Percentiles rank a stretch among this genome's conserved stretches.
phyloP scores from a whole-genome alignment of 2,888 invertebrate species.

The Acleris laterana region DNA sequence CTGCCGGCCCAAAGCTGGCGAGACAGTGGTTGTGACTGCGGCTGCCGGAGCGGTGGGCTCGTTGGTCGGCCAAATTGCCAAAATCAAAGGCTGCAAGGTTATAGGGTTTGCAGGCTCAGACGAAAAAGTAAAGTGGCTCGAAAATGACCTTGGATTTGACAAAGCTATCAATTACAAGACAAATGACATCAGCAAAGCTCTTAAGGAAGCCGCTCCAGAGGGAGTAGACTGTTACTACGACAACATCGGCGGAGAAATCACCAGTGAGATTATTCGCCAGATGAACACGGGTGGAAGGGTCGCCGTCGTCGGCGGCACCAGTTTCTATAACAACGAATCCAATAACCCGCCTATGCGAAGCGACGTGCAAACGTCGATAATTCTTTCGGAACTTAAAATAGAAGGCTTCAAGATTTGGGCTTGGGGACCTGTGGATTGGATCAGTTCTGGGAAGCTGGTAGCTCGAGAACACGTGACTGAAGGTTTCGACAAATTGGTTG shows the following conservation, averaged over 20 bases:
- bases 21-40: slow-evolving; percentile 88
- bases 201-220: slow-evolving; percentile 86
- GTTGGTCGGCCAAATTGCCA: slow-evolving; percentile 86
- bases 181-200: slow-evolving; percentile 73
- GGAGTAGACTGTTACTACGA: slow-evolving; percentile 91
- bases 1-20: slow-evolving; percentile 87
- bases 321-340: slow-evolving; percentile 65
- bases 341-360: slow-evolving; percentile 47
- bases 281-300: slow-evolving; percentile 80
- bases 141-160: slow-evolving; percentile 87
- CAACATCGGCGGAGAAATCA: slow-evolving; percentile 89
- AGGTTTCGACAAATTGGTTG: too few relatives aligned
- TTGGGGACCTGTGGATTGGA: too few relatives aligned
- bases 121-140: slow-evolving; percentile 88
- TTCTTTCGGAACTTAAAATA: slow-evolving; percentile 54
- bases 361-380: slow-evolving; percentile 68
- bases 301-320: slow-evolving; percentile 62
- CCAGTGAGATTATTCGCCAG: slow-evolving; percentile 81
- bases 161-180: slow-evolving; percentile 90
- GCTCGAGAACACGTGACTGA: too few relatives aligned
- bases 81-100: slow-evolving; percentile 60
- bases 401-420: too few relatives aligned
- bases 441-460: too few relatives aligned
- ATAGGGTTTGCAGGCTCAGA: slow-evolving; percentile 90
- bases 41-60: slow-evolving; percentile 91